Base-by-base conservation (phyloP, 2,888 invertebrate genomes). In the Nezara viridula region DNA sequence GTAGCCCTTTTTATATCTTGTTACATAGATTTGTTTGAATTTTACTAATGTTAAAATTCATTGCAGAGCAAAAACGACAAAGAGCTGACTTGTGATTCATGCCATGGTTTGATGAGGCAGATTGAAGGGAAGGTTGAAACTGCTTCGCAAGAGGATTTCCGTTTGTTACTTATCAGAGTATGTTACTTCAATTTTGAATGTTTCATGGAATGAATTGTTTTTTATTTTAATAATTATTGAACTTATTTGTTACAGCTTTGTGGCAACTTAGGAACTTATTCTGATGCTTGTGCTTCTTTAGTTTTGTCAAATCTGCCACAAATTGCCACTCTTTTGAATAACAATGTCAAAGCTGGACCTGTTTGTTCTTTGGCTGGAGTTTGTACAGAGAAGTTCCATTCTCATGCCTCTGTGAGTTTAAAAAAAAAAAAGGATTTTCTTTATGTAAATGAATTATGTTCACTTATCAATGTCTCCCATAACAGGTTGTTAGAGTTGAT, bases 311-410 rank as follows among this genome's bases (percentile, higher is more conserved):
- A 12, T 95, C 95, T 89, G 91, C 89, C 89, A 37, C 60, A 73
- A 60, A 50, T 91, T 14, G 89, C 89, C 19, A 52, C 52, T 32
- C 37, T 91, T 52, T 32, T 90, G 7, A 85, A 86, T 50, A 89
- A 90, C 40, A 90, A 89, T 52, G 49, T 96, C 6, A 94, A 95
- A 44, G 93, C 96, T 0, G 93, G 94, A 32, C 95, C 95, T 90
- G 93, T 97, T 88, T 98, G 97, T 92, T 95, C 96, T 92, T 92
- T 97, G 90, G 95, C 96, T 90, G 97, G 97, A 12, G 96, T 96
- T 91, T 97, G 98, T 92, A 89, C 90, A 21, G 89, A 90, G 32
- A 90, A 88, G 50, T 91, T 89, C 89, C 91, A 91, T 89, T 86
- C 86, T 60, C 91, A 91, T 89, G 60, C 66, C 12, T 37, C 50